phyloP scores from a whole-genome alignment of 1,140 invertebrate genomes.

The Polypedilum vanderplanki region DNA sequence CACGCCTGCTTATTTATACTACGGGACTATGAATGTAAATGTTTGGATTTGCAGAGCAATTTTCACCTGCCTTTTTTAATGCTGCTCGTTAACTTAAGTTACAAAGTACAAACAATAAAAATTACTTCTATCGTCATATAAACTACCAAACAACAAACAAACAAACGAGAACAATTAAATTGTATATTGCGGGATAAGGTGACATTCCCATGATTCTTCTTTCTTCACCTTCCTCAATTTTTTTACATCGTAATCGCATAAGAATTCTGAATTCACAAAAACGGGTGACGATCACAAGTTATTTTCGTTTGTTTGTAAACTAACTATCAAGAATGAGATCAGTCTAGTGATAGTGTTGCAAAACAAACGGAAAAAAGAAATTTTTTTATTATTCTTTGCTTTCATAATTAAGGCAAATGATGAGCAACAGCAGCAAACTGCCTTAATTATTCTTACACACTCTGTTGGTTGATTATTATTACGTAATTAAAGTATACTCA shows the following conservation, averaged over 20 bases:
- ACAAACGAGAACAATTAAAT: constrained; percentile 1
- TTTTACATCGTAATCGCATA: not conserved
- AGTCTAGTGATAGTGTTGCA: too few species aligned
- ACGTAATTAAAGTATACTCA: not conserved
- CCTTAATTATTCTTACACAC: not conserved
- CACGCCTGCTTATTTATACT: too few species aligned
- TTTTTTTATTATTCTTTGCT: too few species aligned
- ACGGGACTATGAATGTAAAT: too few species aligned
- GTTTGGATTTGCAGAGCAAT: not conserved
- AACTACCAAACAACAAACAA: not conserved
- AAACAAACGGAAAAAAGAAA: too few species aligned
- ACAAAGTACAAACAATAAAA: constrained; percentile 19
- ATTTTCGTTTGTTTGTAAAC: too few species aligned
- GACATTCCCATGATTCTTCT: not conserved
- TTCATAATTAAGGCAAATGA: not conserved
- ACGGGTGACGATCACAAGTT: too few species aligned
- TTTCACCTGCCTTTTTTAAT: constrained; percentile 12
- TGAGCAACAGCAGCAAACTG: constrained; percentile 2
- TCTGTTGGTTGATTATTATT: not conserved
- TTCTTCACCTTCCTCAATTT: constrained; percentile 12
- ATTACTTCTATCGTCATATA: not conserved
- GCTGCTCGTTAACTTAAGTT: not conserved
- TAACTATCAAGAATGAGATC: too few species aligned
- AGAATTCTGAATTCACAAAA: too few species aligned
- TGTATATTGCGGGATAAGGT: constrained; percentile 2